Conservation (phyloP, 2,113 vertebrate species). For the Dryoscopus gambensis region DNA sequence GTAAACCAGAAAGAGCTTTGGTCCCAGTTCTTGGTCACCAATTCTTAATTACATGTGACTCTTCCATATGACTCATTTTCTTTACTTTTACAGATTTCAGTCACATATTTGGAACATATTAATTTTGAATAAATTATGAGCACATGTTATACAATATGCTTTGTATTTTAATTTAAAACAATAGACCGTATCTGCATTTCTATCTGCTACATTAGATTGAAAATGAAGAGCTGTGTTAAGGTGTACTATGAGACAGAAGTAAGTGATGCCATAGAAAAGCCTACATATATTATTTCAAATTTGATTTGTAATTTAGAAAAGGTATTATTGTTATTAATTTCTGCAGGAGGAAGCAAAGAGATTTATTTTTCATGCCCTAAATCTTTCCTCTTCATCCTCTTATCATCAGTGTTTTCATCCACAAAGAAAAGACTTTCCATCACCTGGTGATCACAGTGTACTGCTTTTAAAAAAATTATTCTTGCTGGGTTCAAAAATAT, state of each 20-base stretch:
- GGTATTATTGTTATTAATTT: not conserved
- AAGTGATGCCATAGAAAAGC: not conserved
- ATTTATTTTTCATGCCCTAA: conserved; percentile 13
- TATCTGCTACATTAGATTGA: not conserved
- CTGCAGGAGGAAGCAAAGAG: not conserved
- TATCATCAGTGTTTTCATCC: not conserved
- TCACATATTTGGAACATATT: not conserved
- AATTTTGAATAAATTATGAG: not conserved
- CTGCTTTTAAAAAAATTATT: conserved; percentile 35
- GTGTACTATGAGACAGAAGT: not conserved
- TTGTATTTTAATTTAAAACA: conserved; percentile 39
- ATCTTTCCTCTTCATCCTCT: conserved; percentile 28
- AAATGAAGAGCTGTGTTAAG: not conserved
- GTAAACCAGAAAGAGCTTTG: not conserved
- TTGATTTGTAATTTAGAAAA: not conserved
- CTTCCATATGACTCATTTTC: not conserved
- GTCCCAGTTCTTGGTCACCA: not conserved
- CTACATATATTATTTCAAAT: not conserved
- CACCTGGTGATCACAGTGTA: not conserved
- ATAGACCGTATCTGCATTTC: not conserved
- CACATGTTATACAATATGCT: not conserved
- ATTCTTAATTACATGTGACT: not conserved
- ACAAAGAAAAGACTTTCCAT: not conserved
- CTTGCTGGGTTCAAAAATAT: not conserved
- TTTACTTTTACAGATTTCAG: not conserved